Base-by-base conservation (phyloP, 1,140 invertebrate species). In the Bombus turneri region DNA sequence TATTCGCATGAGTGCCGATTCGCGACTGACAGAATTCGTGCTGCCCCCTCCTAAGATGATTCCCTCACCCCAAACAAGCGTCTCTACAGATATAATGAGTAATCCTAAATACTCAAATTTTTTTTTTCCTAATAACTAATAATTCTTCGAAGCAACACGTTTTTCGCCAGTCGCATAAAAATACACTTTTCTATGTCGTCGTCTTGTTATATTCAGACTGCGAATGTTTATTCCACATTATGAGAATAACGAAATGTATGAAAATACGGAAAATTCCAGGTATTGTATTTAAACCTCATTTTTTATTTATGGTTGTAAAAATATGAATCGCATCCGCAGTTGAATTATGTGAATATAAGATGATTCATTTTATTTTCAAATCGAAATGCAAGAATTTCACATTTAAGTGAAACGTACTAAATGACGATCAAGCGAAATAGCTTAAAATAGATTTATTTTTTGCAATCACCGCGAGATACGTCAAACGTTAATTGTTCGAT, bases 1-100 rank as follows among this genome's bases (percentile, higher is more conserved):
- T 68, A 66, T 66, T 66, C 62, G 62, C 62, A 66, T 66, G 62
- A 66, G n/a, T 66, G 62, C 62, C 62, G 62, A 66, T 66, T 66
- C 62, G 62, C 62, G 62, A 66, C 62, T 66, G 62, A 66, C 62
- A n/a, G 62, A 66, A 66, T 66, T 66, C 62, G 5, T 31, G 62
- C 13, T 66, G n/a, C 62, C 62, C 62, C 62, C 31, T 68, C 66
- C 66, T 68, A 34, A 15, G n/a, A 66, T 34, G 18, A 68, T 68
- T 68, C 31, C 66, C 66, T 68, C 66, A 68, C 34, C 66, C 66
- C 66, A 68, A 37, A 68, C 66, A 68, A 18, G 34, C 66, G 8
- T 68, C 59, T 62, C 28, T 62, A 13, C 59, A 10, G 28, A 62
- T 28, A 62, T 62, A 62, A 53, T 53, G 47, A 53, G 18, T 22